Conservation (phyloP, 2,113 vertebrate species). For the Chinchilla lanigera region DNA sequence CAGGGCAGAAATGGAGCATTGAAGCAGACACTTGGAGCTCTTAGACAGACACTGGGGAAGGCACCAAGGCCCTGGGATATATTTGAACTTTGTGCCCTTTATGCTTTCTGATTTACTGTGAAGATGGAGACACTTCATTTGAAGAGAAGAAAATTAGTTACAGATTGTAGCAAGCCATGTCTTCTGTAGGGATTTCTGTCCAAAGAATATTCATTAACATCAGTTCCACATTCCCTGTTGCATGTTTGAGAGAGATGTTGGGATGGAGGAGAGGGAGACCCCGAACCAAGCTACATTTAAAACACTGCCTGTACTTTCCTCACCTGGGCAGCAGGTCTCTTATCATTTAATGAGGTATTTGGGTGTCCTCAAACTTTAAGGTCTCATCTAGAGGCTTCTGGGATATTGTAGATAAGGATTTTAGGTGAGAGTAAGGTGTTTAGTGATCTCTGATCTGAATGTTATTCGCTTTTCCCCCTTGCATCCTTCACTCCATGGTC, state of each 20-base stretch:
- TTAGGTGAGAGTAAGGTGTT: rapidly evolving
- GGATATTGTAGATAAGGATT: not conserved
- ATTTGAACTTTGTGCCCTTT: not conserved
- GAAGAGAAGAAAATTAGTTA: not conserved
- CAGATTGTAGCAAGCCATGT: not conserved
- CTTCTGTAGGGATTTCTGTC: not conserved
- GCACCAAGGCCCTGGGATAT: not conserved
- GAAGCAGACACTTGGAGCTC: not conserved
- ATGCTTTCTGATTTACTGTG: not conserved
- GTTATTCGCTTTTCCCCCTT: not conserved
- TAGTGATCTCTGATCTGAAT: not conserved
- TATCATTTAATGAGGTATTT: not conserved
- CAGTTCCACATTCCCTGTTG: not conserved
- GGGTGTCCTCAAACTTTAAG: not conserved
- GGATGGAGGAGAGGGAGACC: not conserved
- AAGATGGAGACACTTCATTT: not conserved
- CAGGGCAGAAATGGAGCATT: rapidly evolving
- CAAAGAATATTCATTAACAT: not conserved
- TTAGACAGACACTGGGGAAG: not conserved
- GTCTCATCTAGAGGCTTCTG: not conserved
- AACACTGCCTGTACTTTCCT: not conserved
- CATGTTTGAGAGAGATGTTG: not conserved
- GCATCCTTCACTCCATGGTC: not conserved
- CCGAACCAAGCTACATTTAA: conserved; percentile 4
- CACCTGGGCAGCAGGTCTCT: not conserved